These are phyloP conservation scores for Parnassius apollo DNA, from an alignment of 2,888 invertebrate species.

Conservation along the genomic window DNA sequence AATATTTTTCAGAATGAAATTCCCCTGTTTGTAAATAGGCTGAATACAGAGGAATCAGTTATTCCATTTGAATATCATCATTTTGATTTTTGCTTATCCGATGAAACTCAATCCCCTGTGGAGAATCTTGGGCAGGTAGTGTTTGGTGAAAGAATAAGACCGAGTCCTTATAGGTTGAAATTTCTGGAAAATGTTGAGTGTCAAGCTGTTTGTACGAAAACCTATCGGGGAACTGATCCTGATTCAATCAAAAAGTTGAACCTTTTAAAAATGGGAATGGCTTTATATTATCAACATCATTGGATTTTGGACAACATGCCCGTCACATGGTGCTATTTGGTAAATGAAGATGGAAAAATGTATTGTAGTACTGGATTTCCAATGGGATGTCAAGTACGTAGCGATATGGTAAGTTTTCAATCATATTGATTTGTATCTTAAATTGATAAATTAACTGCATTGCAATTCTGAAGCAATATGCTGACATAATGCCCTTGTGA, in stretches of 20 bases:
- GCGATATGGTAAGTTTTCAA: constrained; percentile 62
- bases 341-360: constrained; percentile 84
- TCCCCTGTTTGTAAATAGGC: constrained; percentile 94
- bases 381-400: constrained; percentile 95
- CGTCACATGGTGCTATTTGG: constrained; percentile 96
- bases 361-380: constrained; percentile 98
- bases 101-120: constrained; percentile 91
- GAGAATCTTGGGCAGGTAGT: constrained; percentile 99
- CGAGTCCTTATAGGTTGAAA: constrained; percentile 94
- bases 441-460: too few species aligned
- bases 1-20: constrained; percentile 89
- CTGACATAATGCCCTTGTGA: too few species aligned
- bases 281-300: constrained; percentile 98
- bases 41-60: constrained; percentile 98
- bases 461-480: too few species aligned
- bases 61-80: constrained; percentile 99
- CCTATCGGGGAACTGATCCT: constrained; percentile 84
- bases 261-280: constrained; percentile 94
- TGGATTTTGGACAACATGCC: constrained; percentile 99
- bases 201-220: constrained; percentile 82
- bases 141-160: constrained; percentile 98
- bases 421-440: background rate
- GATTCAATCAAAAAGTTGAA: constrained; percentile 87
- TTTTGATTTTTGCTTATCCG: constrained; percentile 95
- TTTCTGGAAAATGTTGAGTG: constrained; percentile 89